Base-by-base conservation (phyloP, 2,113 vertebrate species). In the Epinephelus lanceolatus region DNA sequence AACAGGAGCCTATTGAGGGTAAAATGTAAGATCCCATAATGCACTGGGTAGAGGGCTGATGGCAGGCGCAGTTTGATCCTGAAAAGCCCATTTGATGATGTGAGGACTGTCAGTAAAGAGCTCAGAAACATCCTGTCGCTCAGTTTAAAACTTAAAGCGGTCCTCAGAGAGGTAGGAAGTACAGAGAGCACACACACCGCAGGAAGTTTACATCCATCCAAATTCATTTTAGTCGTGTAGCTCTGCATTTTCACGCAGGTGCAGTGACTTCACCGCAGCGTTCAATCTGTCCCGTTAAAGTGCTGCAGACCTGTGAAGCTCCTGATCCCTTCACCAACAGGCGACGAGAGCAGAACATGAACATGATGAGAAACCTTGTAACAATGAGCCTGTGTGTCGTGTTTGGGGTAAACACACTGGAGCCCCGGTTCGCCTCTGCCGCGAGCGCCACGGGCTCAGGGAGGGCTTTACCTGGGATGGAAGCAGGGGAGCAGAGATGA, bases 381-480 rank as follows among this genome's bases (percentile, higher is more conserved):
- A 65, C 67, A 13, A 12, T 57, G 65, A 80, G 84, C 21, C 62
- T 40, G 81, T 67, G 83, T 67, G 82, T 74, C n/a, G 10, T 63
- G 71, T 78, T 74, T 5, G 40, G 59, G 68, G 53, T 76, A 47
- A 71, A 87, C 74, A 51, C 71, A 23, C 19, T 14, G 17, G 21
- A 80, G 70, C 47, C 19, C 18, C 2, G 74, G 62, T 74, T 79
- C 52, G 49, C 66, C 73, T 81, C 57, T 3, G 23, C 65, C 1
- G 67, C 3, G 4, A 71, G 27, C 4, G 4, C 57, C 49, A 6
- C 62, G 2, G 83, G 65, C 76, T 88, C 71, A 52, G 59, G 33
- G 5, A 72, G 18, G 57, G 81, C 60, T 75, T 86, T 77, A 84
- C 76, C 79, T 67, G 77, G 51, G 37, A 51, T 73, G 62, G 78